phyloP scores from a whole-genome alignment of 92 coral and sea anemone genomes.

The Zoanthus solanderi region DNA sequence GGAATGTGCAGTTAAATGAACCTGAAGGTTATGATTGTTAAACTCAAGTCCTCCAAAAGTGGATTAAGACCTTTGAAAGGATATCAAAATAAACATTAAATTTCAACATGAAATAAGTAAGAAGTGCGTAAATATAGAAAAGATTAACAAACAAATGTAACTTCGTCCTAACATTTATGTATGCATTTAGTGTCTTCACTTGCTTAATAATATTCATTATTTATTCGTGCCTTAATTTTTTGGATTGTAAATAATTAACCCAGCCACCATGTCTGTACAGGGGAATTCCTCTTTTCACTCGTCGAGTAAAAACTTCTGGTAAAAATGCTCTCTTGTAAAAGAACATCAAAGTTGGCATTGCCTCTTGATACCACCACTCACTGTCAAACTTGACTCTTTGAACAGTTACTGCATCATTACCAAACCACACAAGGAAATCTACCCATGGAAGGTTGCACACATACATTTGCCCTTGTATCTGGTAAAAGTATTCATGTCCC shows the following conservation, averaged over 20 bases:
- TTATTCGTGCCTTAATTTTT: conserved; percentile 8
- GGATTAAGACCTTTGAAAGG: background rate
- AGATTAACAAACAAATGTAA: background rate
- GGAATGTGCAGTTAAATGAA: too few relatives aligned
- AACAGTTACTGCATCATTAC: background rate
- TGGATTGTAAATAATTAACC: background rate
- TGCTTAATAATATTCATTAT: background rate
- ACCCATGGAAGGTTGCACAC: background rate
- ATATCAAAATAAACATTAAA: background rate
- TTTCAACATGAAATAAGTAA: background rate
- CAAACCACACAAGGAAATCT: conserved; percentile 5
- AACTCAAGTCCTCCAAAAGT: background rate
- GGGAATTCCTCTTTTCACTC: conserved; percentile 15
- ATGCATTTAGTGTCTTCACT: conserved; percentile 4
- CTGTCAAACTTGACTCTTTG: conserved; percentile 13
- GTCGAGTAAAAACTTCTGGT: conserved; percentile 10
- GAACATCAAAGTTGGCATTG: background rate
- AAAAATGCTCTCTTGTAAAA: conserved; percentile 8
- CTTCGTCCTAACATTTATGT: background rate
- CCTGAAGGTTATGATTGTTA: too few relatives aligned
- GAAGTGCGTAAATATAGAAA: background rate
- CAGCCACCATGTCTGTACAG: conserved; percentile 7
- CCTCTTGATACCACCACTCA: conserved; percentile 9
- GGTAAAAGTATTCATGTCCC: conserved; percentile 31
- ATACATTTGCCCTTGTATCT: conserved; percentile 13